Evolutionary conservation across 2,797 vertebrate species (phyloP), one percentile per base, ranked within the genome.

Genomic region (Nyctibius grandis): DNA sequence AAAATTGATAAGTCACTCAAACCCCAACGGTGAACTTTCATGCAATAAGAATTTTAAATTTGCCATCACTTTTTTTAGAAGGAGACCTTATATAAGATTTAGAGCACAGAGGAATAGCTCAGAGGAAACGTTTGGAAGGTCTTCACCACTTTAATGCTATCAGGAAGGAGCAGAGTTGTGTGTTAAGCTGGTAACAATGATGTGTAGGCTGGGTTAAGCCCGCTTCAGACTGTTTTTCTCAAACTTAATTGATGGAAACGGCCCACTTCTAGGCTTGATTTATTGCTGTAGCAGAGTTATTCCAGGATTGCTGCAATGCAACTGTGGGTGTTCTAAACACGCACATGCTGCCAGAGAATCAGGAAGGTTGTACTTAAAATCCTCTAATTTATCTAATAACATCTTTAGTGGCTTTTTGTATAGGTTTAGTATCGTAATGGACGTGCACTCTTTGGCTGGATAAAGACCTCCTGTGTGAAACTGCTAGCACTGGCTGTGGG

Each of bases 321-420:
- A 93, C 97, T 93, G 97, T 96, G 97, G 97, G 96, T 95, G 93
- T 97, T 97, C 73, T 93, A 91, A 94, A 87, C 83, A 96, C 97
- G 92, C 97, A 97, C 97, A 97, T 95, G 11, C 79, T 90, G 93
- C 93, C 95, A 93, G 82, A 83, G 74, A 97, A 97, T 96, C 96
- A 97, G 97, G 97, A 98, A 98, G 97, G 96, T 97, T 97, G 95
- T 97, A 95, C 96, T 98, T 94, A 93, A 98, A 96, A 97, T 97
- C 97, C 96, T 92, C 96, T 98, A 97, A 98, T 98, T 98, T 97
- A 96, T 96, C 97, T 98, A 98, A 97, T 97, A 97, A 98, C 93
- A 95, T 97, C 97, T 97, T 97, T 96, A 97, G 96, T 91, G 36
- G 94, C 96, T 97, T 92, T 94, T 79, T 96, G 93, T 98, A 96